Percentiles rank a stretch among this genome's conserved stretches.
Evolutionary conservation across 2,113 vertebrate species (phyloP).

Genomic region (Pterophyllum scalare): DNA sequence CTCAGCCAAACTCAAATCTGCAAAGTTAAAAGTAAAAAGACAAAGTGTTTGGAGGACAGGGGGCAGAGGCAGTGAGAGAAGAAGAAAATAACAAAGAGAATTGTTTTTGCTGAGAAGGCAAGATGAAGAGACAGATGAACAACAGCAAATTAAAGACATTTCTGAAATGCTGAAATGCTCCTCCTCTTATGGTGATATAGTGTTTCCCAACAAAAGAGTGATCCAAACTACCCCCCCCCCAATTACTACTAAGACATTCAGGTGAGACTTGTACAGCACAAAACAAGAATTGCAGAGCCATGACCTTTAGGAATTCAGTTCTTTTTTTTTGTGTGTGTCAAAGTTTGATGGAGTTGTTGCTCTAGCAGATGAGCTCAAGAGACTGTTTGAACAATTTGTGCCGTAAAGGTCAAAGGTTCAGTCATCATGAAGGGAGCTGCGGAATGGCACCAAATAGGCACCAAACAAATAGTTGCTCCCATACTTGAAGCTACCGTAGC

Average conservation of each 20-base stretch:
- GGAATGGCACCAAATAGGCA: not conserved
- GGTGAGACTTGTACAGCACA: not conserved
- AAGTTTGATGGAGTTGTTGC: not conserved
- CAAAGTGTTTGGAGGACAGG: not conserved
- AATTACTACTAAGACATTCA: not conserved
- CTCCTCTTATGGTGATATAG: conserved; percentile 55
- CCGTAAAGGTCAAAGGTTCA: not conserved
- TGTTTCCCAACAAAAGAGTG: conserved; percentile 54
- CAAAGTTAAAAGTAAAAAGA: no score
- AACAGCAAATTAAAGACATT: conserved; percentile 79
- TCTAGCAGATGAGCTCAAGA: conserved; percentile 10
- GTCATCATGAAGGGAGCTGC: not conserved
- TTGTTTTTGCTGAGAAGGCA: conserved; percentile 67
- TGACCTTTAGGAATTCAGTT: conserved; percentile 2
- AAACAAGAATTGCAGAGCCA: conserved; percentile 6
- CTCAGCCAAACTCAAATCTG: not conserved
- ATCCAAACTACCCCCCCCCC: conserved; percentile 17
- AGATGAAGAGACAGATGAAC: conserved; percentile 73
- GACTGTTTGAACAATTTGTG: not conserved
- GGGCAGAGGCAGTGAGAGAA: not conserved
- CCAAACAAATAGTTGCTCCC: not conserved
- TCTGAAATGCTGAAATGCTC: conserved; percentile 12
- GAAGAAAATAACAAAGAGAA: not conserved
- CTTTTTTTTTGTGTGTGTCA: not conserved
- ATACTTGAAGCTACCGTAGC: not conserved